Conservation (phyloP, 1,140 invertebrate species). For the Triops longicaudatus region DNA sequence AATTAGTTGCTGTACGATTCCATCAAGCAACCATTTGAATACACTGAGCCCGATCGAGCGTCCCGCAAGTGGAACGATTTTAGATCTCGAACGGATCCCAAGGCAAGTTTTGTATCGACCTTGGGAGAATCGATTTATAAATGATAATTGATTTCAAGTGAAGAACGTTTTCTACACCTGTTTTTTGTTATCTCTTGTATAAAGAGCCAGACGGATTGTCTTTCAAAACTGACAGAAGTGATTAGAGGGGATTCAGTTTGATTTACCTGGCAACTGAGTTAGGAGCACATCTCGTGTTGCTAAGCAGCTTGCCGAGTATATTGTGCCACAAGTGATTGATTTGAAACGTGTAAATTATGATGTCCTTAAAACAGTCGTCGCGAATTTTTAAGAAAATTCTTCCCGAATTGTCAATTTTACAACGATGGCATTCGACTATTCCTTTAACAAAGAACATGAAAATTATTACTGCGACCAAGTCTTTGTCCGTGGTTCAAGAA, state of each 20-base stretch:
- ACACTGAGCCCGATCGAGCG: too few species aligned
- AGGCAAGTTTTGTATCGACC: too few species aligned
- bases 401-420: neutral
- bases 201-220: neutral
- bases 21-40: too few species aligned
- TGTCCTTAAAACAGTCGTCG: neutral
- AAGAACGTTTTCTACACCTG: too few species aligned
- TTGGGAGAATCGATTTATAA: too few species aligned
- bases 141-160: too few species aligned
- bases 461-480: neutral
- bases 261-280: neutral
- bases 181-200: neutral
- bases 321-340: neutral
- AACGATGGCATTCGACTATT: neutral
- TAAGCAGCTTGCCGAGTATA: neutral
- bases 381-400: neutral
- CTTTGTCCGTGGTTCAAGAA: neutral
- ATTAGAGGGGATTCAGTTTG: too few species aligned
- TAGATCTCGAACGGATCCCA: too few species aligned
- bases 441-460: neutral
- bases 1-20: neutral
- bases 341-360: neutral
- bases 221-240: too few species aligned
- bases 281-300: neutral
- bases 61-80: too few species aligned